A percentile compares a stretch with the other conserved stretches of the same genome.
phyloP scores from a whole-genome alignment of 2,113 vertebrate species.

The Pleuronectes platessa region DNA sequence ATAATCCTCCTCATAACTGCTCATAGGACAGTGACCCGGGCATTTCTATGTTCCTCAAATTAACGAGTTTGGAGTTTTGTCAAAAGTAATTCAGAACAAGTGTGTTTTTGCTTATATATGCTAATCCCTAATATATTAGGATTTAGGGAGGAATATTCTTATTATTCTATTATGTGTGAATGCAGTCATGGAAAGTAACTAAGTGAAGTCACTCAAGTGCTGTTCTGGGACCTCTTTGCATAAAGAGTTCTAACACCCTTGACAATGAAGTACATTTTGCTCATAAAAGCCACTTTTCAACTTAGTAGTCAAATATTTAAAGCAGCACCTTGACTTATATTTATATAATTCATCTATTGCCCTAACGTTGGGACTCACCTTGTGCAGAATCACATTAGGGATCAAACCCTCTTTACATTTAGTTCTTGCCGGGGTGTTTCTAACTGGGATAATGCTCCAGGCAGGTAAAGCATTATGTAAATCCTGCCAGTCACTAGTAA shows the following conservation, averaged over 20 bases:
- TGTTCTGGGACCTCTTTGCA: neutral
- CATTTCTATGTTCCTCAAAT: no score
- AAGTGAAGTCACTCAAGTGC: neutral
- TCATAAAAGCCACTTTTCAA: neutral
- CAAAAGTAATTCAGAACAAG: neutral
- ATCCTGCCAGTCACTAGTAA: conserved; percentile 20
- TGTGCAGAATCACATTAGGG: neutral
- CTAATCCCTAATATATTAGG: neutral
- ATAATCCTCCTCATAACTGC: no score
- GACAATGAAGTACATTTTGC: neutral
- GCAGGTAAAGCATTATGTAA: conserved; percentile 13
- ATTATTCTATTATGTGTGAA: neutral
- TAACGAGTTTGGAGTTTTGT: no score
- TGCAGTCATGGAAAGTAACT: neutral
- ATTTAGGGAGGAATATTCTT: neutral
- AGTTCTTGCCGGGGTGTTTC: neutral
- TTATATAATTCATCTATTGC: neutral
- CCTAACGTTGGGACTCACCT: neutral
- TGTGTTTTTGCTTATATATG: neutral
- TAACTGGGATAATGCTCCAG: conserved; percentile 17
- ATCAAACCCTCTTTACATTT: neutral
- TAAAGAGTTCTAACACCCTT: neutral
- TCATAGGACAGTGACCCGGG: no score
- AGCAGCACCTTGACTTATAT: neutral
- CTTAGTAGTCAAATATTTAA: neutral